Evolutionary conservation across 2,113 vertebrate species (phyloP).

Genomic region (Seriola rivoliana): DNA sequence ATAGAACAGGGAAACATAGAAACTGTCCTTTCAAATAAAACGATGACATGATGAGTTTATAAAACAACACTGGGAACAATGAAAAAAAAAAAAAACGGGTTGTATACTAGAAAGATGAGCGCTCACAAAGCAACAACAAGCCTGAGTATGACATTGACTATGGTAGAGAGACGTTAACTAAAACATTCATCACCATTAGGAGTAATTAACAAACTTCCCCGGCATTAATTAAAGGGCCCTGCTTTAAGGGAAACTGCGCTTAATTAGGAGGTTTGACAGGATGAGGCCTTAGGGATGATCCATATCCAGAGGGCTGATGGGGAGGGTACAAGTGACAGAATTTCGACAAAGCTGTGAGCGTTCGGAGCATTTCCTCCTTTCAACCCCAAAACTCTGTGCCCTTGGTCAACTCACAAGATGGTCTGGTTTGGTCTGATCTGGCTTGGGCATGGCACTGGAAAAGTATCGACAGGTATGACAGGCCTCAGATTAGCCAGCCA

Average conservation of each 20-base stretch:
- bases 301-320: constrained; percentile 79
- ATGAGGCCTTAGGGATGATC: constrained; percentile 86
- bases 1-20: constrained; percentile 6
- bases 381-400: constrained; percentile 58
- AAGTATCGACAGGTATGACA: constrained; percentile 98
- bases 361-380: constrained; percentile 52
- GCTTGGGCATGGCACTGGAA: constrained; percentile 73
- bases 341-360: constrained; percentile 82
- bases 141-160: constrained; percentile 61
- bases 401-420: constrained; percentile 72
- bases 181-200: constrained; percentile 83
- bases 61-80: background rate
- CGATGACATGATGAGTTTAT: constrained; percentile 3
- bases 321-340: constrained; percentile 74
- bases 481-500: constrained; percentile 98
- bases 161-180: constrained; percentile 61
- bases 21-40: constrained; percentile 18
- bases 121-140: constrained; percentile 16
- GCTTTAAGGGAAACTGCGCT: constrained; percentile 80
- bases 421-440: constrained; percentile 72
- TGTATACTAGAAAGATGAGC: constrained; percentile 9
- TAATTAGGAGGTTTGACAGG: constrained; percentile 86
- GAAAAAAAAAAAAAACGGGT: background rate
- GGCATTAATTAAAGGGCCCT: constrained; percentile 78
- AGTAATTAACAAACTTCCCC: constrained; percentile 82